Conservation (phyloP, 2,888 invertebrate genomes). For the Apotomis turbidana region DNA sequence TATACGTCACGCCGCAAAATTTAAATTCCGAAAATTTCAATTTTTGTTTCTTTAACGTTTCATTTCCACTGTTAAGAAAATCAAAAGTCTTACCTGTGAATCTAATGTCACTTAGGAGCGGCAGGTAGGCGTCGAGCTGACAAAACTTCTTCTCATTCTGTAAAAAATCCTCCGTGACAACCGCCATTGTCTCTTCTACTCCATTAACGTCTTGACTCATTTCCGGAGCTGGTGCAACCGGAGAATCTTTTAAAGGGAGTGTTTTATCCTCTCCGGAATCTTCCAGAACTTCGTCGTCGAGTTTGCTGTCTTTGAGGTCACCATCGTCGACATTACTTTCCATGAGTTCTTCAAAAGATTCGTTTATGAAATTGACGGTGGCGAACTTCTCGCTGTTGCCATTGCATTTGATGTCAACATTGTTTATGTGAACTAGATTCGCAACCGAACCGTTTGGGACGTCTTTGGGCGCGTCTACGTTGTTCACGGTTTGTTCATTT, state of each 20-base stretch:
- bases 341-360: conserved; percentile 73
- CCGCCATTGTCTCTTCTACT: conserved; percentile 54
- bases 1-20: no score
- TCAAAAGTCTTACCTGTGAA: conserved; percentile 68
- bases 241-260: conserved; percentile 16
- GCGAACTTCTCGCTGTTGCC: conserved; percentile 69
- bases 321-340: conserved; percentile 77
- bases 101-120: conserved; percentile 74
- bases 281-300: conserved; percentile 44
- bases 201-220: conserved; percentile 50
- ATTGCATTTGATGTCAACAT: conserved; percentile 55
- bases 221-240: conserved; percentile 36
- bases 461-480: conserved; percentile 17
- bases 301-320: conserved; percentile 60
- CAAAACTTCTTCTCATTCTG: conserved; percentile 80
- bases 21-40: no score
- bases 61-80: no score
- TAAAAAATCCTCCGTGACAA: conserved; percentile 73
- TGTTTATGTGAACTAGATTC: conserved; percentile 35
- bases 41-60: no score
- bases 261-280: conserved; percentile 19
- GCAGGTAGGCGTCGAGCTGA: conserved; percentile 66
- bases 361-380: conserved; percentile 71
- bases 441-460: conserved; percentile 46
- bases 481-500: conserved; percentile 19